Evolutionary conservation across 2,113 vertebrate genomes (phyloP), one percentile per base, ranked within the genome.

Genomic region (human (Homo sapiens)): DNA sequence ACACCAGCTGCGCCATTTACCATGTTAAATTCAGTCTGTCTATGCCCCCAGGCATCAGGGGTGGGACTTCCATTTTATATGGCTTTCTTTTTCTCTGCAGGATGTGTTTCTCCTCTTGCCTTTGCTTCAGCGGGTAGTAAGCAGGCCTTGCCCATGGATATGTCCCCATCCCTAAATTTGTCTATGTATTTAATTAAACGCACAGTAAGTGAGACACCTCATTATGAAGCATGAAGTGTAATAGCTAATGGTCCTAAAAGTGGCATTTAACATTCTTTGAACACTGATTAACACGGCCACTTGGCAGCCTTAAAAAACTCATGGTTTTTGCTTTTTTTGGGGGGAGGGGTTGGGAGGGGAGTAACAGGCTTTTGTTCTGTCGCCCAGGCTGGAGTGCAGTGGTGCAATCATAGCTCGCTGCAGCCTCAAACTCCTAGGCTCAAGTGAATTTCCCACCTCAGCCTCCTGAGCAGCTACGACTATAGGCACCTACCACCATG

Each of bases 71-170:
- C 30, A 83, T n/a, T 95, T 85, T 12, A 75, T 14, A 75, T 13
- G 43, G 48, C 35, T 97, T 97, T 79, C 83, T 90, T 94, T 97
- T 93, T 52, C 72, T 94, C 76, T 84, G 61, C 45, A 93, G 79
- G 57, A 76, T 86, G 23, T 50, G 9, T 89, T 95, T 96, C 73
- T 68, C 75, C 55, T 92, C 78, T 86, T 52, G 52, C 50, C 87
- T 97, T 95, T 96, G 94, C 82, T 72, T 83, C 14, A 85, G 16
- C 14, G 25, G 91, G 79, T 11, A 66, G 45, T 90, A 57, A 94
- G 84, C 73, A 90, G 59, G 61, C 10, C 30, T 80, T 94, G 66
- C 61, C 90, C 25, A 50, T 70, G 27, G 84, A 79, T 95, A 68
- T 48, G 32, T 95, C 85, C 61, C 90, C 52, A 61, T 66, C 50